Base-by-base conservation (phyloP, 2,113 vertebrate genomes). In the Chaetura pelagica region DNA sequence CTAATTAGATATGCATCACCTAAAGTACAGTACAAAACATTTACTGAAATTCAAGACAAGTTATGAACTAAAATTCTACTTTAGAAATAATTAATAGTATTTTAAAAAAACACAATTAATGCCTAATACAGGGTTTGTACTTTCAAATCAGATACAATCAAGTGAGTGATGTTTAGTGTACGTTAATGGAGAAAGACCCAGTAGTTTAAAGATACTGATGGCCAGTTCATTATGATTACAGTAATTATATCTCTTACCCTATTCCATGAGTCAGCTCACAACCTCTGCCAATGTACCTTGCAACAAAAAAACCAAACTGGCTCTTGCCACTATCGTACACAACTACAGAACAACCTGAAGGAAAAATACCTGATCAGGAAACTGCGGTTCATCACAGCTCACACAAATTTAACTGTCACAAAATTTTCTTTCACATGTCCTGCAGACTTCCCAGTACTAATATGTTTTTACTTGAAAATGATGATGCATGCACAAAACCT, bases 1-100 rank as follows among this genome's bases (percentile, higher is more conserved):
- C 93, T 85, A 66, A 57, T 69, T 30, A 94, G 69, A 87, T 83
- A 64, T 97, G 51, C 62, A 77, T 84, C 95, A 94, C 73, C 58
- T 61, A 84, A 57, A 61, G 49, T 87, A 87, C 85, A 96, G 73
- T 64, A 94, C 48, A 42, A 93, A 82, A 96, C 29, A 61, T 77
- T 59, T 5, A 0, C 1, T 82, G 64, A 85, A 71, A 83, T 67
- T 76, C 79, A 88, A 84, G n/a, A 88, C n/a, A 29, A 88, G 30
- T 44, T 76, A 59, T 4, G 26, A 52, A 72, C 40, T 7, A 61
- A 54, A 66, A 21, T 22, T 80, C 54, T 2, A 2, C 42, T 91
- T 71, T 88, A 51, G 61, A 55, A 78, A 81, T 55, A 38, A 90
- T 26, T 87, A 81, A 75, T 29, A 66, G 42, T 30, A 74, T 38